phyloP scores from a whole-genome alignment of 2,888 invertebrate species.

The Thalpophila matura region DNA sequence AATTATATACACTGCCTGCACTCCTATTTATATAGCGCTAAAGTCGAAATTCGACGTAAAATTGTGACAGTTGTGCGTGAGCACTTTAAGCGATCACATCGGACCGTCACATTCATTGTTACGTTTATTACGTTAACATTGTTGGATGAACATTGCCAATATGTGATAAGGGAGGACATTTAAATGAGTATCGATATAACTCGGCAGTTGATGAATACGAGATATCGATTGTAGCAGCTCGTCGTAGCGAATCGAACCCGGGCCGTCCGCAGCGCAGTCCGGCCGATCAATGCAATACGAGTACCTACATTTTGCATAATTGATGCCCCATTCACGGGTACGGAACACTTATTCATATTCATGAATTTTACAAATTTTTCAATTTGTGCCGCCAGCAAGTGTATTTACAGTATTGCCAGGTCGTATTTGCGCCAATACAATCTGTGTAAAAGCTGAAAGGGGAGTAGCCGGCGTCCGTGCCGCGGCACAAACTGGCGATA shows the following conservation, averaged over 20 bases:
- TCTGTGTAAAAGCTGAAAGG: constrained; percentile 83
- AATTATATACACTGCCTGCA: constrained; percentile 36
- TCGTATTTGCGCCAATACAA: constrained; percentile 85
- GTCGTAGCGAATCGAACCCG: constrained; percentile 72
- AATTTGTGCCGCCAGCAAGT: constrained; percentile 85
- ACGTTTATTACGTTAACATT: constrained; percentile 72
- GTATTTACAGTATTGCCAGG: constrained; percentile 84
- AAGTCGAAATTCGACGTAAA: constrained; percentile 53
- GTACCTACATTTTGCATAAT: constrained; percentile 89
- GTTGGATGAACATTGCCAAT: constrained; percentile 71
- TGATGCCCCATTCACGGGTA: constrained; percentile 87
- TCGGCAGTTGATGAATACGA: constrained; percentile 65
- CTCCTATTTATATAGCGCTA: constrained; percentile 54
- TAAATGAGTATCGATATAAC: constrained; percentile 70
- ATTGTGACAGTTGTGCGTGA: constrained; percentile 48
- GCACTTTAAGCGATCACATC: constrained; percentile 62
- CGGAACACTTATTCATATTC: constrained; percentile 89
- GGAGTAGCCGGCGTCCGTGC: constrained; percentile 67
- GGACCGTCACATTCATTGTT: constrained; percentile 70
- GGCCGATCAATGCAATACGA: constrained; percentile 83
- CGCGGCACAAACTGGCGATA: constrained; percentile 72
- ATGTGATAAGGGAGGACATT: constrained; percentile 70
- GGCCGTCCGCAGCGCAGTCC: constrained; percentile 67
- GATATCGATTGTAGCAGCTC: constrained; percentile 67
- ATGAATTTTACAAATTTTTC: constrained; percentile 89